Evolutionary conservation across 2,888 invertebrate species (phyloP), one percentile per base, ranked within the genome.

Genomic region (Gasteruption jaculator): DNA sequence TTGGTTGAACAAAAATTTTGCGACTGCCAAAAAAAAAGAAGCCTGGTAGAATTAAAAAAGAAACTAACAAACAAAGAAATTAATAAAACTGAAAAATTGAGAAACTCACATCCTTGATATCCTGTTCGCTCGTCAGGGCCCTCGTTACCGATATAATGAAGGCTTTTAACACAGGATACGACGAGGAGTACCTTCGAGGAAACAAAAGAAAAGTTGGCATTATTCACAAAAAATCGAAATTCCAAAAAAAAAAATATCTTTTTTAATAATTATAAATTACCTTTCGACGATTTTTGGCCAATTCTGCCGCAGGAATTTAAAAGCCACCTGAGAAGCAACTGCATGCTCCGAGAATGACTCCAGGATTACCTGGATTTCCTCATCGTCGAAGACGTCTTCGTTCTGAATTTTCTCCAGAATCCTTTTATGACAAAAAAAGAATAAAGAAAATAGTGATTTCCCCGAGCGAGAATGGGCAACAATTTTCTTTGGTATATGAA

Each of bases 401-500:
- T 56, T 50, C 4, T 66, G 48, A 30, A 65, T 54, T 34, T 65
- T 65, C 36, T 55, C 56, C n/a, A 67, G 55, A 12, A 65, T 40
- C 22, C 67, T 67, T 31, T 34, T 10, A 31, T 19, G 10, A 25
- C 24, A 11, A 11, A 5, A 10, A 3, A 22, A n/a, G 5, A 26
- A 12, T 3, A 25, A 18, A 29, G n/a, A 19, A n/a, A n/a, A n/a
- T n/a, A n/a, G 11, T 16, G 33, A 38, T 10, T 30, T 31, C n/a
- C n/a, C n/a, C n/a, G n/a, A n/a, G n/a, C n/a, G n/a, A n/a, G n/a
- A n/a, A n/a, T n/a, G n/a, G n/a, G n/a, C n/a, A n/a, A n/a, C n/a
- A n/a, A n/a, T n/a, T n/a, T n/a, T n/a, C n/a, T n/a, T n/a, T n/a
- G n/a, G n/a, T n/a, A n/a, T n/a, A n/a, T n/a, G n/a, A n/a, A n/a